Percentiles rank a stretch among this genome's conserved stretches.
phyloP scores from a whole-genome alignment of 2,113 vertebrate genomes.

The Sinocyclocheilus maitianheensis region DNA sequence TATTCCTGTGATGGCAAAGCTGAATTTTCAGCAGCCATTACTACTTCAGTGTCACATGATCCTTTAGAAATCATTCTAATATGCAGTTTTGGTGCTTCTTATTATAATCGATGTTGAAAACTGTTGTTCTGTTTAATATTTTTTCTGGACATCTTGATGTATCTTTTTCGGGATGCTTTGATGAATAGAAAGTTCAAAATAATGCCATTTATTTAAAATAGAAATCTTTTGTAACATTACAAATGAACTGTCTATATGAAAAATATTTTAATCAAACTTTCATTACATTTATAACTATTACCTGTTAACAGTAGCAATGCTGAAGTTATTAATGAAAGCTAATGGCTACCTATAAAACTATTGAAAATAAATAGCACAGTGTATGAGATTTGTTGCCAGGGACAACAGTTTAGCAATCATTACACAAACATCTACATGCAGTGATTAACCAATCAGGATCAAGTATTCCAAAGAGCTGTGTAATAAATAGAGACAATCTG shows the following conservation, averaged over 20 bases:
- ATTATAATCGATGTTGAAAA: not conserved
- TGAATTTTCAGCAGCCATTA: not conserved
- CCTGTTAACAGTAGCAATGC: not conserved
- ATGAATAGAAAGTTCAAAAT: not conserved
- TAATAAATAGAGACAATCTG: slow-evolving; percentile 12
- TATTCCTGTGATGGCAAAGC: not conserved
- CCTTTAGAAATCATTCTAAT: not conserved
- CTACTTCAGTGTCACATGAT: not conserved
- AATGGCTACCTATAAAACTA: not conserved
- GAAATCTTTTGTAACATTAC: not conserved
- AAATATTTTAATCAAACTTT: no score
- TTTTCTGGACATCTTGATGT: not conserved
- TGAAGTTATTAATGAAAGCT: not conserved
- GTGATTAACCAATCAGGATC: slow-evolving; percentile 15
- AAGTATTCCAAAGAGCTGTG: not conserved
- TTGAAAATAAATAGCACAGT: not conserved
- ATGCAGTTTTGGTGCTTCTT: not conserved
- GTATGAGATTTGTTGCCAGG: not conserved
- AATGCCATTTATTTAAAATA: not conserved
- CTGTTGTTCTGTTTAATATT: not conserved
- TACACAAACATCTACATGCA: not conserved
- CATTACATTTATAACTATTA: no score
- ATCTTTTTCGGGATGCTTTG: not conserved
- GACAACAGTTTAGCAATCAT: not conserved
- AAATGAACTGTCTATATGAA: not conserved